A percentile compares a stretch with the other conserved stretches of the same genome.
Conservation (phyloP, 1,140 invertebrate genomes). For the Pogonomyrmex californicus region DNA sequence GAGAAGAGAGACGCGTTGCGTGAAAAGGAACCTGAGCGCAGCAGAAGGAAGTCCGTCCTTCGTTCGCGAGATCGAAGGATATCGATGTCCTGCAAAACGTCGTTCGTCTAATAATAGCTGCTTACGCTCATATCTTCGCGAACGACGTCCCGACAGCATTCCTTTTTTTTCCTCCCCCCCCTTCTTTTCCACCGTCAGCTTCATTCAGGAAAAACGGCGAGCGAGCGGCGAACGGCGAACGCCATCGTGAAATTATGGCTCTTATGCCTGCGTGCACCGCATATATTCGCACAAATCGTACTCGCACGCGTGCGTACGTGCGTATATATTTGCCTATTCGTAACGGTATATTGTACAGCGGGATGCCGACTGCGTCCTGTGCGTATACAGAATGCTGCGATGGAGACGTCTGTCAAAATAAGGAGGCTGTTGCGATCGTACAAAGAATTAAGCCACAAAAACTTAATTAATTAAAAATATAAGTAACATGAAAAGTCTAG, state of each 20-base stretch:
- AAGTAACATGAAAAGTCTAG: no score
- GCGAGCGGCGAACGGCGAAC: not conserved
- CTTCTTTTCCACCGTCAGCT: not conserved
- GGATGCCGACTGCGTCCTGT: not conserved
- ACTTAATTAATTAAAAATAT: not conserved
- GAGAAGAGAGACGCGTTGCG: not conserved
- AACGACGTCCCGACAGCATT: not conserved
- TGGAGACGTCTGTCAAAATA: not conserved
- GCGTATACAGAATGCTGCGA: not conserved
- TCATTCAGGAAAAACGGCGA: constrained; percentile 30
- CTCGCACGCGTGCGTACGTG: not conserved
- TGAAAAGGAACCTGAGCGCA: not conserved
- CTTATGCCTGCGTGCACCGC: not conserved
- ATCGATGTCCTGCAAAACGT: not conserved
- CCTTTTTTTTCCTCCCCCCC: not conserved
- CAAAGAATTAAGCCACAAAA: not conserved
- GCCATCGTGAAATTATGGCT: not conserved
- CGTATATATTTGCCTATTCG: constrained; percentile 33
- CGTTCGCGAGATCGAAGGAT: constrained; percentile 18
- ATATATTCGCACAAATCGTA: not conserved
- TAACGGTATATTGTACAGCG: constrained; percentile 24
- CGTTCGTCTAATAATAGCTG: constrained; percentile 22
- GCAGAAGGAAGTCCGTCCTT: constrained; percentile 32
- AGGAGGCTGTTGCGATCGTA: not conserved
- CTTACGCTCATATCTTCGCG: constrained; percentile 25